Evolutionary conservation across 1,140 invertebrate species (phyloP).

Genomic region (Rhagoletis pomonella): DNA sequence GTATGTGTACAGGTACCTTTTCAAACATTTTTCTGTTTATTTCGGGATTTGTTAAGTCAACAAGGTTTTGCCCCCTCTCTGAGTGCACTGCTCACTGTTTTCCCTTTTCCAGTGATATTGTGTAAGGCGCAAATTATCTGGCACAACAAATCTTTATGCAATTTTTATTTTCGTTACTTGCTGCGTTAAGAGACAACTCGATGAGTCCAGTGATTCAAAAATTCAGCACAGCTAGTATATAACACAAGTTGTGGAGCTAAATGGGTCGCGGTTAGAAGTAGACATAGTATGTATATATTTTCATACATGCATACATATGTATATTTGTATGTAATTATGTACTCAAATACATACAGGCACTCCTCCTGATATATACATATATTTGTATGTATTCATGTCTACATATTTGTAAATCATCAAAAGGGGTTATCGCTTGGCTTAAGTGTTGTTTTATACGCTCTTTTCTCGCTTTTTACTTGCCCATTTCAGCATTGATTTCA

Average conservation of each 20-base stretch:
- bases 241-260: too few relatives aligned
- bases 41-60: conserved; percentile 4
- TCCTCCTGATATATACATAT: background rate
- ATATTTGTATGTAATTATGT: too few relatives aligned
- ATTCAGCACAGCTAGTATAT: too few relatives aligned
- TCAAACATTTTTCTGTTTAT: conserved; percentile 16
- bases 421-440: conserved; percentile 33
- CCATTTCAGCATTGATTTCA: background rate
- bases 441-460: conserved; percentile 30
- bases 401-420: background rate
- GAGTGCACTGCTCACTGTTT: background rate
- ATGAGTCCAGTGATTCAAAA: background rate
- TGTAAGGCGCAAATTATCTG: background rate
- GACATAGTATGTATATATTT: too few relatives aligned
- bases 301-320: too few relatives aligned
- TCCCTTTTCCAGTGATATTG: background rate
- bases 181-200: background rate
- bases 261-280: too few relatives aligned
- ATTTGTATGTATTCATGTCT: background rate
- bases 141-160: conserved; percentile 49
- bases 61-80: background rate
- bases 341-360: too few relatives aligned
- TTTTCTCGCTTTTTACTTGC: conserved; percentile 21
- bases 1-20: background rate
- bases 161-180: conserved; percentile 11